Conservation (phyloP, 2,797 vertebrate species). For the Apogon hyalosoma region DNA sequence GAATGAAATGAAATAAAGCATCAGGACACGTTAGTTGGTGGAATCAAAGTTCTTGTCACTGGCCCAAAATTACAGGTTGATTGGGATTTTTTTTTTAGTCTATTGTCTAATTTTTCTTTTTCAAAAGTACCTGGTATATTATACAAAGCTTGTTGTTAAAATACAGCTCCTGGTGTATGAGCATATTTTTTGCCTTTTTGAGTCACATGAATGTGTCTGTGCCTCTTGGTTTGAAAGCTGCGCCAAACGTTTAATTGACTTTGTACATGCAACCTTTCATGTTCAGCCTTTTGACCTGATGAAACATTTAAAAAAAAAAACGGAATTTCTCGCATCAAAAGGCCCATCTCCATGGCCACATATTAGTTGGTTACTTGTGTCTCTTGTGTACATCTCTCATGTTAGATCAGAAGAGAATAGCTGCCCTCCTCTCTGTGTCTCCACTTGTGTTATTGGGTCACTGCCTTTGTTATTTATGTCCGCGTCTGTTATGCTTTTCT, state of each 20-base stretch:
- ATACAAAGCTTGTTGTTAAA: neutral
- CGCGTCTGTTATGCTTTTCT: neutral
- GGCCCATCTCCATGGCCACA: conserved; percentile 33
- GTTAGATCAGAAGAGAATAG: conserved; percentile 43
- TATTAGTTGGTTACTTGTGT: conserved; percentile 21
- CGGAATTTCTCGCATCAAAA: conserved; percentile 54
- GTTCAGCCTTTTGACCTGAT: conserved; percentile 45
- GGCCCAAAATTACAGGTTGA: neutral
- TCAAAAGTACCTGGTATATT: neutral
- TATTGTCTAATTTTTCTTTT: neutral
- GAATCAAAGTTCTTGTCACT: neutral
- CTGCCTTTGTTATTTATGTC: neutral
- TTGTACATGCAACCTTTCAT: conserved; percentile 11
- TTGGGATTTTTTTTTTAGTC: neutral
- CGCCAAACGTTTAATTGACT: conserved; percentile 27
- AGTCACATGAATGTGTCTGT: neutral
- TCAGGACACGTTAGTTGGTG: neutral
- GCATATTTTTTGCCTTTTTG: neutral
- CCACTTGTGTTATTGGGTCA: conserved; percentile 1
- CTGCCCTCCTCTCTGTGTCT: neutral
- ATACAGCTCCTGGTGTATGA: neutral
- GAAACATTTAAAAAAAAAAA: conserved; percentile 53
- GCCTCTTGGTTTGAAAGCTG: conserved; percentile 9
- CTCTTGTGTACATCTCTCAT: conserved; percentile 37
- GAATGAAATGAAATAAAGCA: neutral